Conservation (phyloP, 2,888 invertebrate genomes). For the Pocota personata region DNA sequence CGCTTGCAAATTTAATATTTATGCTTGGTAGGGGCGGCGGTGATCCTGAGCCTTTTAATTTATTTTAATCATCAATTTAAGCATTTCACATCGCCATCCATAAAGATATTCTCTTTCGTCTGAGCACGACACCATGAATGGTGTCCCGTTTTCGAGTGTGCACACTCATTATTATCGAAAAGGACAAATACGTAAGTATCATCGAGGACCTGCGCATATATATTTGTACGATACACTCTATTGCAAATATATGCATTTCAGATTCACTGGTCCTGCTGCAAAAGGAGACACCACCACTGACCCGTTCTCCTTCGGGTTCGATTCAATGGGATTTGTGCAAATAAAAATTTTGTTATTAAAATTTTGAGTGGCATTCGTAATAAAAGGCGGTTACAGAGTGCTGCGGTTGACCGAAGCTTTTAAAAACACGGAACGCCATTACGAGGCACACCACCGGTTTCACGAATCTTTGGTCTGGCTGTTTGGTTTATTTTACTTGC, state of each 20-base stretch:
- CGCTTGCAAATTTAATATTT: conserved; percentile 28
- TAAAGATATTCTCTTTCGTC: conserved; percentile 5
- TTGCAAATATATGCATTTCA: conserved; percentile 10
- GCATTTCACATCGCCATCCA: conserved; percentile 22
- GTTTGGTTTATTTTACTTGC: conserved; percentile 10
- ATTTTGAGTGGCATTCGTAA: conserved; percentile 53
- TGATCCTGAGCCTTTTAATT: conserved; percentile 32
- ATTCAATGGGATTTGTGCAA: conserved; percentile 29
- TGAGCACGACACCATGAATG: not conserved
- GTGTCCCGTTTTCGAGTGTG: not conserved
- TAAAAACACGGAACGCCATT: conserved; percentile 40
- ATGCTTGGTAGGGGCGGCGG: not conserved
- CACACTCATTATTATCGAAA: conserved; percentile 56
- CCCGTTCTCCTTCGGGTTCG: not conserved
- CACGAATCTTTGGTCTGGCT: conserved; percentile 31
- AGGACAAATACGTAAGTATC: conserved; percentile 51
- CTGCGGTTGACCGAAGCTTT: conserved; percentile 38
- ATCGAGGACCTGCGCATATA: conserved; percentile 21
- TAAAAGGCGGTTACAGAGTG: conserved; percentile 25
- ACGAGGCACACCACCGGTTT: conserved; percentile 23
- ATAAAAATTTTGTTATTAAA: conserved; percentile 45
- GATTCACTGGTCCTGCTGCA: not conserved
- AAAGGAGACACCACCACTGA: not conserved
- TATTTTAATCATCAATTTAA: conserved; percentile 48
- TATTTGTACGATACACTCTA: not conserved